These are phyloP conservation scores for Gerris lacustris DNA, from an alignment of 2,888 invertebrate species.

Conservation along the genomic window DNA sequence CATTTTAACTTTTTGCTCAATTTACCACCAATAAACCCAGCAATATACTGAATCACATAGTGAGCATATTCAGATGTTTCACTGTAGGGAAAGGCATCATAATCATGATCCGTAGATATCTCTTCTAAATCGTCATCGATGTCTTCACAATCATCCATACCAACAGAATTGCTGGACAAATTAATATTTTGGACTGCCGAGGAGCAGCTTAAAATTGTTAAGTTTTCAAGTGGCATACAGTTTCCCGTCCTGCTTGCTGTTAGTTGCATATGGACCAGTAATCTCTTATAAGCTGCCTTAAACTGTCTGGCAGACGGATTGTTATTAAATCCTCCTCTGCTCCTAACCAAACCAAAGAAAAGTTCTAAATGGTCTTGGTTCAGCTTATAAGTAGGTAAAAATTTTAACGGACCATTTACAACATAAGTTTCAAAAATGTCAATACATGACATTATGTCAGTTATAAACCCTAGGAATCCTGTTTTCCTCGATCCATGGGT, in stretches of 20 bases:
- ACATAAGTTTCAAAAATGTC: neutral
- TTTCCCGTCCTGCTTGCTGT: neutral
- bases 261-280: neutral
- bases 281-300: neutral
- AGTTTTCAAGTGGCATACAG: neutral
- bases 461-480: neutral
- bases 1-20: neutral
- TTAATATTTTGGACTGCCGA: neutral
- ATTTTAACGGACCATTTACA: neutral
- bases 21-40: neutral
- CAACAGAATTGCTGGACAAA: neutral
- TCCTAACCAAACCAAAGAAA: slow-evolving; percentile 15
- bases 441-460: neutral
- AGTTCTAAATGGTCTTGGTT: slow-evolving; percentile 19
- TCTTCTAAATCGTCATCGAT: neutral
- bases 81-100: neutral
- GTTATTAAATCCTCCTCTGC: slow-evolving; percentile 16
- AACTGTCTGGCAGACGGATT: slow-evolving; percentile 8
- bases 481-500: neutral
- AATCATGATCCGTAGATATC: neutral
- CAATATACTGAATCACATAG: neutral
- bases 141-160: neutral
- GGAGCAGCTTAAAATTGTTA: neutral
- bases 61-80: neutral
- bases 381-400: slow-evolving; percentile 18